Evolutionary conservation across 2,888 invertebrate genomes (phyloP).

Genomic region (Trisateles emortualis): DNA sequence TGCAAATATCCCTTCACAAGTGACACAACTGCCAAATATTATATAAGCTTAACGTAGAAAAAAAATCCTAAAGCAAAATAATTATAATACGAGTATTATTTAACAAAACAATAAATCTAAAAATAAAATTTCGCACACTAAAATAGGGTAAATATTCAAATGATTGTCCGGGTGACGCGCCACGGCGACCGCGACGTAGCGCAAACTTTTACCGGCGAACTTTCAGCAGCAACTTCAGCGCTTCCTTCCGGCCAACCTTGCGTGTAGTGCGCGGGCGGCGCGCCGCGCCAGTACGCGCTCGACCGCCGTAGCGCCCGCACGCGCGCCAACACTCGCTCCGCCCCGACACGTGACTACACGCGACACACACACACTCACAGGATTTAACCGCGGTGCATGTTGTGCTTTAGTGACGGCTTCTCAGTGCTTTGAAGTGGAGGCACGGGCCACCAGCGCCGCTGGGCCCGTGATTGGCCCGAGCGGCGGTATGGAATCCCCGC

Average conservation of each 20-base stretch:
- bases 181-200: slow-evolving; percentile 39
- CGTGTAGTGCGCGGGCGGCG: slow-evolving; percentile 58
- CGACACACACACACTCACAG: slow-evolving; percentile 47
- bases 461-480: slow-evolving; percentile 79
- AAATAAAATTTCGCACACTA: slow-evolving; percentile 16
- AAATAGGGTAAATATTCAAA: slow-evolving; percentile 27
- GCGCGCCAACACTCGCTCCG: slow-evolving; percentile 48
- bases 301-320: slow-evolving; percentile 72
- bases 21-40: not conserved
- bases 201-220: slow-evolving; percentile 76
- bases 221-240: slow-evolving; percentile 73
- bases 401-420: slow-evolving; percentile 78
- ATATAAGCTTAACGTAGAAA: no score
- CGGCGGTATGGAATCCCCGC: slow-evolving; percentile 93
- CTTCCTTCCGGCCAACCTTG: slow-evolving; percentile 84
- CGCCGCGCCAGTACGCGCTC: slow-evolving; percentile 73
- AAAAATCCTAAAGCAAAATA: not conserved
- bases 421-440: slow-evolving; percentile 85
- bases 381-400: slow-evolving; percentile 72
- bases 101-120: not conserved
- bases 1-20: not conserved
- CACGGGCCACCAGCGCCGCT: slow-evolving; percentile 79
- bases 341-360: slow-evolving; percentile 53
- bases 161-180: slow-evolving; percentile 17
- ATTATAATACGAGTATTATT: not conserved